Conservation (phyloP, 2,888 invertebrate species). For the Acanthosepion pharaonis region DNA sequence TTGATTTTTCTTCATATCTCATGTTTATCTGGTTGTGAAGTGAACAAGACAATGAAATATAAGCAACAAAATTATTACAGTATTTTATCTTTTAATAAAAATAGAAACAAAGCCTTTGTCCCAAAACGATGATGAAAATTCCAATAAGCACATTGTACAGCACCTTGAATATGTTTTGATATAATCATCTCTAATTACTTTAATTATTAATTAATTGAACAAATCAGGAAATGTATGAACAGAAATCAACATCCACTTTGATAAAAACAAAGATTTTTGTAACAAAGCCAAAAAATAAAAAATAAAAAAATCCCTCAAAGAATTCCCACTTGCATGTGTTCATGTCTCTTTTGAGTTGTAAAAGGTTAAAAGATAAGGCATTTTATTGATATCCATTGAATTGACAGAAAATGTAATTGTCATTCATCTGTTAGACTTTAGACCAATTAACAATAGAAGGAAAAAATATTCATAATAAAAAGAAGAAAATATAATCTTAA, state of each 20-base stretch:
- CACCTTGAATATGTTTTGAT: not conserved
- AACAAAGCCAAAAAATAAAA: not conserved
- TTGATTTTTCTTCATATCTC: not conserved
- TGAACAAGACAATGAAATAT: not conserved
- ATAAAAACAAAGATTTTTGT: not conserved
- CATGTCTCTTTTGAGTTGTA: not conserved
- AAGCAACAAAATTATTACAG: slow-evolving; percentile 6
- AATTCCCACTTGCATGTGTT: slow-evolving; percentile 15
- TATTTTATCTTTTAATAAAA: not conserved
- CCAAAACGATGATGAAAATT: not conserved
- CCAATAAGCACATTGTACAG: slow-evolving; percentile 11
- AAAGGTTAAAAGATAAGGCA: slow-evolving; percentile 2
- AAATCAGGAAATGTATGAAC: not conserved
- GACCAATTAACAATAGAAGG: not conserved
- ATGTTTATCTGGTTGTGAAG: not conserved
- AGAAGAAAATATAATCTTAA: not conserved
- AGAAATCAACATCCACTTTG: not conserved
- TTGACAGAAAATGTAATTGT: not conserved
- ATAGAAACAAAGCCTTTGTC: slow-evolving; percentile 1
- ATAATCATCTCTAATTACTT: not conserved
- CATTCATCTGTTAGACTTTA: slow-evolving; percentile 24
- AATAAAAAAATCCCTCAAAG: not conserved
- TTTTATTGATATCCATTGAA: not conserved
- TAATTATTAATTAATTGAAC: slow-evolving; percentile 18
- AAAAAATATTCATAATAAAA: not conserved